Evolutionary conservation across 2,888 invertebrate species (phyloP), one percentile per base, ranked within the genome.

Genomic region (Drosophila melanocephala): DNA sequence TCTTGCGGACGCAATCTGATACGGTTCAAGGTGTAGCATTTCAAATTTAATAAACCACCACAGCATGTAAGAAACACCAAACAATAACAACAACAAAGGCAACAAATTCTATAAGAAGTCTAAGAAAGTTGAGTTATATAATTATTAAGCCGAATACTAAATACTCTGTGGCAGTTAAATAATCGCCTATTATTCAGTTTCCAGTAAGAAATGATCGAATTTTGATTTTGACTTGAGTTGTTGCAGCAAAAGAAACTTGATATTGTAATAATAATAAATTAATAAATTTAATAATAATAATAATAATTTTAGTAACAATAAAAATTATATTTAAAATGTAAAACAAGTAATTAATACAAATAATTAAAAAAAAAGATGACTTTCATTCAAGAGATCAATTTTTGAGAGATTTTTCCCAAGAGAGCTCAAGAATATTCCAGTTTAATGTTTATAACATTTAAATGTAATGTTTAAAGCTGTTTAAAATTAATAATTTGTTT

Each of bases 41-140:
- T 87, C 88, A 88, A 86, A 87, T 87, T 88, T 87, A 87, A 87
- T 87, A 87, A 87, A 82, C 82, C 75, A 77, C 76, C 71, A 59
- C 75, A 67, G 72, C 67, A 60, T 68, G 65, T 61, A 67, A 53
- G 37, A 53, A 70, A 12, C 52, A 69, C 47, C 35, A 26, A 64
- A 56, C 60, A 63, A 68, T 30, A 65, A 52, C 42, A 58, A 62
- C 32, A 73, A 58, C 22, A 37, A 39, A 10, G 14, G 12, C 28
- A 56, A 47, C 26, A 26, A 57, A 35, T 68, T 44, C 68, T 37
- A 69, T 28, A 52, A 58, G 69, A 67, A 32, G 51, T 35, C 30
- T 26, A 67, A 37, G 19, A 35, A 12, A 30, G 3, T 3, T 26
- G 9, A 42, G 14, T 26, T 35, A 14, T 2, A 10, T 14, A 5